Evolutionary conservation across 2,797 vertebrate species (phyloP), one percentile per base, ranked within the genome.

Genomic region (Apodemus agrarius): DNA sequence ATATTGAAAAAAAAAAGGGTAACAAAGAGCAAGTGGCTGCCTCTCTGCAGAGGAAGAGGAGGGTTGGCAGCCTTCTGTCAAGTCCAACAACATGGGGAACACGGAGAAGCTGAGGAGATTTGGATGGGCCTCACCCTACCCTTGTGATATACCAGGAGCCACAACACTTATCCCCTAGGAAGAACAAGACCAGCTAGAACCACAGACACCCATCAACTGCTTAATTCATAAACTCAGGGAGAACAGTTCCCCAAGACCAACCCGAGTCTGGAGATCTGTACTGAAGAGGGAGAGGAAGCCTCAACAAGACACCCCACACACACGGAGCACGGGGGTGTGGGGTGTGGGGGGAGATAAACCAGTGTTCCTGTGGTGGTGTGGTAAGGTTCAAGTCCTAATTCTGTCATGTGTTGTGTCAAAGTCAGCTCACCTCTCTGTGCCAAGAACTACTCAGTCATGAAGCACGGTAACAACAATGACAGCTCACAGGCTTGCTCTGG

Each of bases 371-470:
- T 8, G 1, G n/a, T 8, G 1, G n/a, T 6, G 0, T 14, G n/a
- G 57, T 34, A 16, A 57, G n/a, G 52, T 74, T 72, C 85, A 88
- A 29, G 49, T 40, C 49, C 52, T 72, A 52, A 86, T 37, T 85
- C 19, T 74, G 67, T 75, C 69, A 88, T 31, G 54, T 22, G 46
- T 57, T 46, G 0, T 7, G 16, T 6, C 29, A 89, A 91, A 93
- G 89, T 91, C 89, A 78, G 24, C 57, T 89, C 22, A 46, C 37
- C 63, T 69, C 78, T 94, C 85, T 22, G 59, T 67, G 74, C n/a
- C 87, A 85, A 69, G 4, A 82, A 89, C 90, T 95, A 90, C 46
- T 93, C 52, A 81, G 57, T 65, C 61, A 24, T 79, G 63, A 80
- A 93, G 90, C 46, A 40, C 26, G 57, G 57, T 46, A n/a, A 90